Conservation (phyloP, 2,113 vertebrate genomes). For the Ophiodon elongatus region DNA sequence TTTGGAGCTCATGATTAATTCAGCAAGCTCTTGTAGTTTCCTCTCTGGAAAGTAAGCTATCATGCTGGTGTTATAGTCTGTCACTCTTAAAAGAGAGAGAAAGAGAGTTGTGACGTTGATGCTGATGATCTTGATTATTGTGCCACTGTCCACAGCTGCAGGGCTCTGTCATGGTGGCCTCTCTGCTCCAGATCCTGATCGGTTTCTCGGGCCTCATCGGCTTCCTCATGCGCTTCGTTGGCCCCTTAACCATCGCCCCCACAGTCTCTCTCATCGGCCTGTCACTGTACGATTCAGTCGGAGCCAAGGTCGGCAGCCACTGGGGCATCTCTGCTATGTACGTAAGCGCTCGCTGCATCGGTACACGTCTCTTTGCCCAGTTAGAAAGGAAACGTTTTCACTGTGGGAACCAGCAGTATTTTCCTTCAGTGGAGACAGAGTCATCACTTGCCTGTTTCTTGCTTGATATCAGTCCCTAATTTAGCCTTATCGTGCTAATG, state of each 20-base stretch:
- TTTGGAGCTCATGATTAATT: constrained; percentile 20
- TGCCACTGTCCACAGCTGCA: constrained; percentile 85
- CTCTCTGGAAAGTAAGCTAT: neutral
- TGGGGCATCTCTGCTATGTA: constrained; percentile 93
- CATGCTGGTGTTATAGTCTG: neutral
- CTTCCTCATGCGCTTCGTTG: constrained; percentile 93
- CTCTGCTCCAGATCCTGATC: constrained; percentile 92
- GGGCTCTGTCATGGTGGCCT: constrained; percentile 93
- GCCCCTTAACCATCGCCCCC: constrained; percentile 94
- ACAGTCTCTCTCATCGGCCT: constrained; percentile 93
- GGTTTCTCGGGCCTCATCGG: constrained; percentile 95
- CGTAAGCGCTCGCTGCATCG: constrained; percentile 54
- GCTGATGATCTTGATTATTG: neutral
- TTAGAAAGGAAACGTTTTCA: neutral
- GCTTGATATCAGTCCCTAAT: neutral
- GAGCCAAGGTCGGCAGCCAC: constrained; percentile 87
- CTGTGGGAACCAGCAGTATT: neutral
- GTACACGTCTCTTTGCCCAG: neutral
- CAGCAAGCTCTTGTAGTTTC: neutral
- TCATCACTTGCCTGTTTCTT: neutral
- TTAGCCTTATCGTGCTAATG: neutral
- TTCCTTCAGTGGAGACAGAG: neutral
- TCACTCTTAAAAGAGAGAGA: neutral
- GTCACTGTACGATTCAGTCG: constrained; percentile 90
- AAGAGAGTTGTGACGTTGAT: neutral